A percentile compares a stretch with the other conserved stretches of the same genome.
These are phyloP conservation scores for Hycleus phaleratus DNA, from an alignment of 1,140 invertebrate species.

Conservation along the genomic window DNA sequence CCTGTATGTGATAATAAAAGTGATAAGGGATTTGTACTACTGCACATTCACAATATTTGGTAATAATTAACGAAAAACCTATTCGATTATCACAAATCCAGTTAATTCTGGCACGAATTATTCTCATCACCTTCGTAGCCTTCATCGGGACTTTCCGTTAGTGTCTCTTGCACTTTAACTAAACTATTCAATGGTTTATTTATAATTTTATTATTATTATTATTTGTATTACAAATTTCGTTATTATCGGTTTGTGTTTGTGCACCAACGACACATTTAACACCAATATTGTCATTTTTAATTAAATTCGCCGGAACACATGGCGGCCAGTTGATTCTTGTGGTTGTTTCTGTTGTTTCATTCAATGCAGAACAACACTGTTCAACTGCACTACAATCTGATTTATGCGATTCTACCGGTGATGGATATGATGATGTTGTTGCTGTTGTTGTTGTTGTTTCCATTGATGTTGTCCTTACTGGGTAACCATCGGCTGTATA, in stretches of 20 bases:
- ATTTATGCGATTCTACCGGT: constrained; percentile 56
- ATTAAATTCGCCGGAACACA: constrained; percentile 42
- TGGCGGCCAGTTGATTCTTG: constrained; percentile 41
- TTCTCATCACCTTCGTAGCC: constrained; percentile 69
- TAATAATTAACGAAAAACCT: not conserved
- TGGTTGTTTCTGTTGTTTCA: constrained; percentile 16
- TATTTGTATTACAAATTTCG: constrained; percentile 30
- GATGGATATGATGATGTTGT: constrained; percentile 31
- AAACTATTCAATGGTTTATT: constrained; percentile 24
- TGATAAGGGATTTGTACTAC: too few species aligned
- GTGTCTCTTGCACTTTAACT: constrained; percentile 42
- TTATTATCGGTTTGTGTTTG: constrained; percentile 48
- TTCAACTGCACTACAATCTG: constrained; percentile 1
- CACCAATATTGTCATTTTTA: constrained; percentile 20
- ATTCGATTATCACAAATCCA: constrained; percentile 3
- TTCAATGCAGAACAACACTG: constrained; percentile 24
- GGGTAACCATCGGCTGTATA: constrained; percentile 74
- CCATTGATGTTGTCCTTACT: constrained; percentile 40
- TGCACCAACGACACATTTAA: constrained; percentile 48
- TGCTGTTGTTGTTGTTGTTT: constrained; percentile 35
- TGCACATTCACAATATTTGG: not conserved
- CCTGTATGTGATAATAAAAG: too few species aligned
- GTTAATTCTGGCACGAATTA: constrained; percentile 2
- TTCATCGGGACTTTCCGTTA: constrained; percentile 78
- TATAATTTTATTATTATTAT: constrained; percentile 13